Conservation (phyloP, 2,797 vertebrate species). For the Melanotaenia pygmaea region DNA sequence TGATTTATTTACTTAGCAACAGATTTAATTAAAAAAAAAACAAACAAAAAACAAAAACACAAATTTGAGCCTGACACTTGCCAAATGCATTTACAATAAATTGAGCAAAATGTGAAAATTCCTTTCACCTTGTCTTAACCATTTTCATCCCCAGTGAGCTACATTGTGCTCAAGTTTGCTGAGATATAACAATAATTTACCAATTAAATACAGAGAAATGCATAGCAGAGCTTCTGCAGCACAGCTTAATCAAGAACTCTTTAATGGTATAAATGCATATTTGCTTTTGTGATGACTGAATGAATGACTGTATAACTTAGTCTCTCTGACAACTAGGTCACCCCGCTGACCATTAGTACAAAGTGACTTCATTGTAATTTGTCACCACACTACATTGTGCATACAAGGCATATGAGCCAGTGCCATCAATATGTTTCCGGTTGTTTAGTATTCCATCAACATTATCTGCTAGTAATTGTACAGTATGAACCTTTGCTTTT, state of each 20-base stretch:
- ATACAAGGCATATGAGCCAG: constrained; percentile 29
- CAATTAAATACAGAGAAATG: constrained; percentile 9
- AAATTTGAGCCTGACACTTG: constrained; percentile 72
- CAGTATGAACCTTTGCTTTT: constrained; percentile 61
- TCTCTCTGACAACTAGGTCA: constrained; percentile 47
- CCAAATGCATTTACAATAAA: constrained; percentile 45
- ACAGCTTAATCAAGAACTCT: constrained; percentile 12
- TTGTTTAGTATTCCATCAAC: constrained; percentile 59
- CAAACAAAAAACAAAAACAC: constrained; percentile 41
- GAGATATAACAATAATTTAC: constrained; percentile 11
- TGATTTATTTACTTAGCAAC: constrained; percentile 77
- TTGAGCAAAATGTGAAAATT: constrained; percentile 50
- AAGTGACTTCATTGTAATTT: constrained; percentile 55
- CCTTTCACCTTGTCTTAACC: constrained; percentile 12
- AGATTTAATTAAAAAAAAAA: constrained; percentile 73
- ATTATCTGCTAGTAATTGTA: constrained; percentile 72
- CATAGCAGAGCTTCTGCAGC: background rate
- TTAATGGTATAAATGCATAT: constrained; percentile 18
- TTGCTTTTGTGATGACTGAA: constrained; percentile 27
- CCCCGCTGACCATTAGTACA: constrained; percentile 29
- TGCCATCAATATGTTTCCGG: constrained; percentile 57
- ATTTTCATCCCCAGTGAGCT: background rate
- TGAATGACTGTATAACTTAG: constrained; percentile 33
- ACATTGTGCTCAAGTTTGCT: background rate
- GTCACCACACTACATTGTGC: constrained; percentile 23